These are phyloP conservation scores for Hemibagrus wyckioides DNA, from an alignment of 2,113 vertebrate species.

Conservation along the genomic window DNA sequence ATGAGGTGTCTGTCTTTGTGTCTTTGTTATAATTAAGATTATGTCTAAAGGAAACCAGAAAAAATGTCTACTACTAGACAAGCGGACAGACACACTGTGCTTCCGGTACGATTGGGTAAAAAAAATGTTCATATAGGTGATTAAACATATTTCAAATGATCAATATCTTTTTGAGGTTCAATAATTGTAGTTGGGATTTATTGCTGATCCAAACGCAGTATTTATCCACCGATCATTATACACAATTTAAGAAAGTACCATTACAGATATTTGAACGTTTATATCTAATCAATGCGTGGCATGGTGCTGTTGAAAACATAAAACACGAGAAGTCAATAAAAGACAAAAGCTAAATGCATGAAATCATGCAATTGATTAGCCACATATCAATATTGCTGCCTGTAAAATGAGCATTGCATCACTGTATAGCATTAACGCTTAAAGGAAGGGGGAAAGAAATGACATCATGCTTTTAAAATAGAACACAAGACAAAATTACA, in stretches of 20 bases:
- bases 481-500: not conserved
- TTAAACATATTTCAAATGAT: constrained; percentile 32
- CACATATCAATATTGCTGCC: constrained; percentile 39
- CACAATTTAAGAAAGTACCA: constrained; percentile 42
- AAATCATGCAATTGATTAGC: constrained; percentile 50
- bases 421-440: not conserved
- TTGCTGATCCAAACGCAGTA: constrained; percentile 6
- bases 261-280: constrained; percentile 44
- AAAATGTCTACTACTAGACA: not conserved
- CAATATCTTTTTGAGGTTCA: constrained; percentile 38
- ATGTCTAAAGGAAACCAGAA: not conserved
- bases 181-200: constrained; percentile 43
- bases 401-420: constrained; percentile 36
- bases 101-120: no score
- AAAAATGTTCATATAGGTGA: not conserved
- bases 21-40: constrained; percentile 3
- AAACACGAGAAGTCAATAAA: constrained; percentile 45
- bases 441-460: not conserved
- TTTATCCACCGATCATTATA: constrained; percentile 46
- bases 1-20: constrained; percentile 26
- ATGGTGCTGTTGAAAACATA: constrained; percentile 27
- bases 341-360: constrained; percentile 31
- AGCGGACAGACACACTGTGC: not conserved
- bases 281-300: constrained; percentile 48
- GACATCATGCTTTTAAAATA: constrained; percentile 34